Percentiles rank a stretch among this genome's conserved stretches.
phyloP scores from a whole-genome alignment of 2,888 invertebrate genomes.

The Diaprepes abbreviatus region DNA sequence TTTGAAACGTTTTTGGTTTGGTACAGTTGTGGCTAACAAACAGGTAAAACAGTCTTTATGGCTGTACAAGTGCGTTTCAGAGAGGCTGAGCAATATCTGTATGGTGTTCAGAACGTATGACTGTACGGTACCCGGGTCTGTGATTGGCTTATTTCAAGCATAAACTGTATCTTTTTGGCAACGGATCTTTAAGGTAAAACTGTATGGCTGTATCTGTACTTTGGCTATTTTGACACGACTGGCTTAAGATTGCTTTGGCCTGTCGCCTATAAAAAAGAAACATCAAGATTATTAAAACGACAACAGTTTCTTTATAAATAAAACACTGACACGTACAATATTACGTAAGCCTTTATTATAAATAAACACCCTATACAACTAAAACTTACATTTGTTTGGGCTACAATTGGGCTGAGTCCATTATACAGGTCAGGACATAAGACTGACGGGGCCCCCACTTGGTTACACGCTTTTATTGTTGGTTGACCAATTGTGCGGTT shows the following conservation, averaged over 20 bases:
- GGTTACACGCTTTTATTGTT: slow-evolving; percentile 35
- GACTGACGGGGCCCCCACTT: slow-evolving; percentile 37
- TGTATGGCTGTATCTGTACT: slow-evolving; percentile 35
- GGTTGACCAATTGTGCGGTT: slow-evolving; percentile 35
- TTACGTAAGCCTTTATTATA: slow-evolving; percentile 40
- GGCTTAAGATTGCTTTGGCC: slow-evolving; percentile 42
- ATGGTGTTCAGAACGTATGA: not conserved
- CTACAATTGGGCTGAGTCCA: slow-evolving; percentile 46
- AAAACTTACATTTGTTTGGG: slow-evolving; percentile 46
- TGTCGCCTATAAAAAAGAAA: slow-evolving; percentile 51
- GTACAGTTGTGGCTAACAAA: slow-evolving; percentile 28
- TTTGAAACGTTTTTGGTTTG: slow-evolving; percentile 3
- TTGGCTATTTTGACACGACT: slow-evolving; percentile 44
- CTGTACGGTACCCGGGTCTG: slow-evolving; percentile 25
- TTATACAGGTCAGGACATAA: slow-evolving; percentile 38
- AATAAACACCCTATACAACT: slow-evolving; percentile 33
- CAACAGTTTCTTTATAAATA: slow-evolving; percentile 21
- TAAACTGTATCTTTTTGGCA: slow-evolving; percentile 25
- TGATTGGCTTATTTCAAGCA: slow-evolving; percentile 25
- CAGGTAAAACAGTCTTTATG: slow-evolving; percentile 19
- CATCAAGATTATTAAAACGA: slow-evolving; percentile 44
- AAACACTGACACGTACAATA: slow-evolving; percentile 37
- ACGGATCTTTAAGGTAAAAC: slow-evolving; percentile 36
- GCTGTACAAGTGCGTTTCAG: slow-evolving; percentile 16
- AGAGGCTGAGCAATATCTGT: slow-evolving; percentile 1